These are phyloP conservation scores for Paratrypauchen microcephalus DNA, from an alignment of 2,797 vertebrate species.

Conservation along the genomic window DNA sequence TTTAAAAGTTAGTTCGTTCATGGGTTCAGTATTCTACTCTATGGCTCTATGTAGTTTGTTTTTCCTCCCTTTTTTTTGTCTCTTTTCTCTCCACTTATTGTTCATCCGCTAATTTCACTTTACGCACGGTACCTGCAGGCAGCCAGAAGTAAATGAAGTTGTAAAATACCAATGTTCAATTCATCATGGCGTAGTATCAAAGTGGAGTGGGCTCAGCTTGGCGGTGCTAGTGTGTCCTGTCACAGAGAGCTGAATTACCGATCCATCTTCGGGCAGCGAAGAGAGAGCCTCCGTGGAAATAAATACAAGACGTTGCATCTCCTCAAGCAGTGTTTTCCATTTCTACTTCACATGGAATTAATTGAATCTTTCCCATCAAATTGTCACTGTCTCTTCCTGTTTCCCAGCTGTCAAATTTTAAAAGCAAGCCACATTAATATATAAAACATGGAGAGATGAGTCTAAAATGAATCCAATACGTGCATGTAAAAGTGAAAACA, in stretches of 20 bases:
- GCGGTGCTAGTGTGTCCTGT: slow-evolving; percentile 16
- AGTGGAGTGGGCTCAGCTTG: slow-evolving; percentile 9
- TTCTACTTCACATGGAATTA: neutral
- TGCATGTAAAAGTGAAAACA: slow-evolving; percentile 21
- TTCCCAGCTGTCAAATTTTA: slow-evolving; percentile 6
- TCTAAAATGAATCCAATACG: slow-evolving; percentile 10
- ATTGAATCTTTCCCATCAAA: slow-evolving; percentile 18
- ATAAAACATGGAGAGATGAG: slow-evolving; percentile 29
- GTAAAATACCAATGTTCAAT: slow-evolving; percentile 39
- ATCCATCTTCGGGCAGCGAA: slow-evolving; percentile 20
- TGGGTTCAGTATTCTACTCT: slow-evolving; percentile 1
- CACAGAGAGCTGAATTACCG: slow-evolving; percentile 34
- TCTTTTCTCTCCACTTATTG: slow-evolving; percentile 12
- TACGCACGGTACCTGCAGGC: slow-evolving; percentile 34
- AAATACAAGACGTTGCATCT: slow-evolving; percentile 5
- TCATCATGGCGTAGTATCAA: slow-evolving; percentile 27
- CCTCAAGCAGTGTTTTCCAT: slow-evolving; percentile 3
- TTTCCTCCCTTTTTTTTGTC: neutral
- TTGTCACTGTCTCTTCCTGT: slow-evolving; percentile 4
- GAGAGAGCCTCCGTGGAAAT: slow-evolving; percentile 20
- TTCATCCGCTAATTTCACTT: slow-evolving; percentile 22
- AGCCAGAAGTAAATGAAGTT: slow-evolving; percentile 35
- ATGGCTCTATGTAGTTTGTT: neutral
- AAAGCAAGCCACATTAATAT: slow-evolving; percentile 1
- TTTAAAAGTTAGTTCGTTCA: slow-evolving; percentile 6